Conservation (phyloP, 2,888 invertebrate genomes). For the Podotricha telesiphe region DNA sequence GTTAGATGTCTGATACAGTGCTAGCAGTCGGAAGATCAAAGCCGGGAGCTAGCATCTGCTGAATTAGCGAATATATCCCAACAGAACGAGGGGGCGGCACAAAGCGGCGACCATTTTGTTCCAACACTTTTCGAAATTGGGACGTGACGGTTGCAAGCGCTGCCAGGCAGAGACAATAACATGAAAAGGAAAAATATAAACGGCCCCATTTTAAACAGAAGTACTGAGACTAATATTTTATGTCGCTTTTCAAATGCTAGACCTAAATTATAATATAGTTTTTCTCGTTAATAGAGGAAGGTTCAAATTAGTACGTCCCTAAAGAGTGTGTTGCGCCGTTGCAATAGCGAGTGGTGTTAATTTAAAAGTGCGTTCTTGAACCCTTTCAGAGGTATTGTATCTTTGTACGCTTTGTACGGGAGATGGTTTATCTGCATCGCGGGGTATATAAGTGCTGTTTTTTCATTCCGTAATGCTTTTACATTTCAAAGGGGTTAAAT, state of each 20-base stretch:
- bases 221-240: conserved; percentile 73
- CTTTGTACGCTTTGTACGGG: conserved; percentile 83
- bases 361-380: conserved; percentile 84
- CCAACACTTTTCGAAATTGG: conserved; percentile 84
- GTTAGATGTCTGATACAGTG: conserved; percentile 52
- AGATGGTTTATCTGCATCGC: conserved; percentile 83
- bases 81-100: conserved; percentile 66
- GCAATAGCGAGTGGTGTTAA: conserved; percentile 66
- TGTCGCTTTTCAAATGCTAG: conserved; percentile 56
- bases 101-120: conserved; percentile 83
- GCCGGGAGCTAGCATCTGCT: conserved; percentile 72
- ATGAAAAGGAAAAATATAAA: conserved; percentile 84
- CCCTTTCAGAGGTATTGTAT: conserved; percentile 84
- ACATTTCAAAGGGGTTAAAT: conserved; percentile 84
- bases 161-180: conserved; percentile 81
- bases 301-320: conserved; percentile 57
- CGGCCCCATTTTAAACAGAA: conserved; percentile 81
- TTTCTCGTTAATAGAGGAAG: conserved; percentile 45
- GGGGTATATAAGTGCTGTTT: conserved; percentile 84
- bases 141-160: conserved; percentile 84
- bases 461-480: conserved; percentile 84
- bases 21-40: conserved; percentile 67
- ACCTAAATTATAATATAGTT: conserved; percentile 50
- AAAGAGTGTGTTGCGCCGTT: conserved; percentile 58
- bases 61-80: conserved; percentile 73